Base-by-base conservation (phyloP, 2,888 invertebrate genomes). In the Gastracanthus pulcherrimus region DNA sequence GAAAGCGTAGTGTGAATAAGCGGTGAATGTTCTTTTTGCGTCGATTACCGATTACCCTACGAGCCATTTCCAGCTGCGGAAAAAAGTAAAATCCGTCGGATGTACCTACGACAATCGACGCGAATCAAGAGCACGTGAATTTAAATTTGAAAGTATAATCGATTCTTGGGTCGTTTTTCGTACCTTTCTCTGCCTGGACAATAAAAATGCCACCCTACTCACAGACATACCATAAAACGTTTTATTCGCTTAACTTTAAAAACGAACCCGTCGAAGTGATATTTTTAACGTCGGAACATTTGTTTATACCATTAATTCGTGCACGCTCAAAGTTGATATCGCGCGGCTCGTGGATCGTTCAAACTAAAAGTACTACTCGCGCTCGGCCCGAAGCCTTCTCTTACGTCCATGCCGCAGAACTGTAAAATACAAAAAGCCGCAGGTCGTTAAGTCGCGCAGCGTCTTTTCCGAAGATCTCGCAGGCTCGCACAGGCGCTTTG, bases 141-240 rank as follows among this genome's bases (percentile, higher is more conserved):
- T 64, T 69, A 62, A 62, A 82, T 82, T 89, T 89, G 85, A 89
- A 89, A 89, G 89, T 90, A 88, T 89, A 89, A 89, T 90, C 76
- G 81, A 76, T 72, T 58, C 77, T 64, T 75, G 45, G 31, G 38
- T 72, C 71, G 38, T 77, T 74, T 71, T 72, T 62, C 72, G 72
- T 11, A 34, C 62, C 62, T 60, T 60, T 60, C 34, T 16, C 31
- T 5, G 29, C n/a, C 13, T n/a, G 4, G 0, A 19, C 4, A 60
- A 60, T 31, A 60, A 60, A 60, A 34, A 60, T 60, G 3, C 31
- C 16, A n/a, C 31, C 6, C 29, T n/a, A 31, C 29, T 60, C 3
- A 1, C 3, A 31, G 13, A 9, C 3, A 62, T 6, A 36, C 16
- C 13, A 34, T n/a, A 36, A 62, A 62, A 6, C 13, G 13, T 5